Percentiles rank a stretch among this genome's conserved stretches.
phyloP scores from a whole-genome alignment of 2,888 invertebrate species.

The Drepanosiphum platanoidis region DNA sequence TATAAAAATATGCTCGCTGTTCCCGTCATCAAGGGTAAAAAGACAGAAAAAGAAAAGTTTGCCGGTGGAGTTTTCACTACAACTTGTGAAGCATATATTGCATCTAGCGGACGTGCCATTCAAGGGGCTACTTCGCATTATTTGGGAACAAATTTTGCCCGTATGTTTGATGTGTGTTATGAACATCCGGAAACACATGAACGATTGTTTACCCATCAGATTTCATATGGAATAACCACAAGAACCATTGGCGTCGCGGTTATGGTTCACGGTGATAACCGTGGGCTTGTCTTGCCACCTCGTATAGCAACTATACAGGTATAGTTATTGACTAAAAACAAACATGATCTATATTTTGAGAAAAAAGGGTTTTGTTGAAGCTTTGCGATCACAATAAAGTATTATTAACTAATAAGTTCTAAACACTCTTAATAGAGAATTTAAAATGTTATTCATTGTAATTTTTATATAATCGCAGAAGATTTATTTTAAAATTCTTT shows the following conservation, averaged over 20 bases:
- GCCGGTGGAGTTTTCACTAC: slow-evolving; percentile 98
- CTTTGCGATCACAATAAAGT: too few relatives aligned
- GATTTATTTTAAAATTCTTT: too few relatives aligned
- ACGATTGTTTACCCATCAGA: slow-evolving; percentile 91
- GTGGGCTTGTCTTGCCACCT: slow-evolving; percentile 95
- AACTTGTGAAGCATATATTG: slow-evolving; percentile 95
- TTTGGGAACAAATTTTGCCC: slow-evolving; percentile 98
- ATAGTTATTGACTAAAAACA: too few relatives aligned
- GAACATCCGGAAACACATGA: slow-evolving; percentile 93
- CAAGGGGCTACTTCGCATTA: slow-evolving; percentile 99
- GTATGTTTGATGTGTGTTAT: slow-evolving; percentile 97
- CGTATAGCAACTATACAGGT: slow-evolving; percentile 87
- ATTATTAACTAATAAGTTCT: too few relatives aligned
- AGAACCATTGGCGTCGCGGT: slow-evolving; percentile 94
- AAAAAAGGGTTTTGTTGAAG: too few relatives aligned
- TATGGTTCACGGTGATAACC: slow-evolving; percentile 95
- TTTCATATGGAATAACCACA: slow-evolving; percentile 98
- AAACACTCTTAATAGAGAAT: too few relatives aligned
- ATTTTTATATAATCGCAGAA: too few relatives aligned
- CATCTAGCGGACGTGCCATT: slow-evolving; percentile 92
- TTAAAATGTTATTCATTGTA: too few relatives aligned
- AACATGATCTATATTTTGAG: too few relatives aligned
- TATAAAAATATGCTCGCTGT: slow-evolving; percentile 93
- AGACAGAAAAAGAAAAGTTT: slow-evolving; percentile 99
- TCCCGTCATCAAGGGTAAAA: slow-evolving; percentile 93